Evolutionary conservation across 2,113 vertebrate genomes (phyloP).

Genomic region (Podarcis muralis): DNA sequence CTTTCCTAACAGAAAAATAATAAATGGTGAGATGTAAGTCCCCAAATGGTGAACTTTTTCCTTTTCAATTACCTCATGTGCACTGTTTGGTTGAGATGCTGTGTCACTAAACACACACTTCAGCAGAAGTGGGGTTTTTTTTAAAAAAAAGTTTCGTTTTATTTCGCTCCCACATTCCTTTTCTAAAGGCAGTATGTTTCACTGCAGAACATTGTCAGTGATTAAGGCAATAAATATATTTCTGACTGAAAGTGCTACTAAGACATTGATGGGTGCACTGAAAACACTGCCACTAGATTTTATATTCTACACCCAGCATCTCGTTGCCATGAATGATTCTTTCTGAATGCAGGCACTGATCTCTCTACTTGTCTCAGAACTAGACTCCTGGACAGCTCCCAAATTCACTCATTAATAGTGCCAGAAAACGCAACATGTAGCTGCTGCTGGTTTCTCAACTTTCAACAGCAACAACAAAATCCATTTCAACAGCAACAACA

Average conservation of each 20-base stretch:
- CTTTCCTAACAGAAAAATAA: not conserved
- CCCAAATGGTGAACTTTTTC: not conserved
- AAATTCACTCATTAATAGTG: not conserved
- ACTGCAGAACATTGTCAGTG: not conserved
- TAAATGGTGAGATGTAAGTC: not conserved
- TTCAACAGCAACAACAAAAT: not conserved
- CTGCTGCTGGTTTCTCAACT: not conserved
- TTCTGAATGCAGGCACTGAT: not conserved
- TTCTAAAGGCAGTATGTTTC: not conserved
- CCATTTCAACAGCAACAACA: not conserved
- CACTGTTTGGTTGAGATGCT: not conserved
- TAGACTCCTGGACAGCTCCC: not conserved
- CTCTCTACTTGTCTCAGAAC: conserved; percentile 2
- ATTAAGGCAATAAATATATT: not conserved
- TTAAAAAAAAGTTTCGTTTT: no score
- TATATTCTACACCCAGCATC: not conserved
- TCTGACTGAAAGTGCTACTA: conserved; percentile 2
- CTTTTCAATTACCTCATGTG: not conserved
- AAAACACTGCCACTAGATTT: not conserved
- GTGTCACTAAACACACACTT: not conserved
- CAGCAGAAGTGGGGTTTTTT: not conserved
- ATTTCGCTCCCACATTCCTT: not conserved
- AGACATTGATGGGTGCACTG: not conserved
- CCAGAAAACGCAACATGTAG: not conserved
- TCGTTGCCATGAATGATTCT: not conserved